Evolutionary conservation across 2,888 invertebrate species (phyloP), one percentile per base, ranked within the genome.

Genomic region (Seira ritae): DNA sequence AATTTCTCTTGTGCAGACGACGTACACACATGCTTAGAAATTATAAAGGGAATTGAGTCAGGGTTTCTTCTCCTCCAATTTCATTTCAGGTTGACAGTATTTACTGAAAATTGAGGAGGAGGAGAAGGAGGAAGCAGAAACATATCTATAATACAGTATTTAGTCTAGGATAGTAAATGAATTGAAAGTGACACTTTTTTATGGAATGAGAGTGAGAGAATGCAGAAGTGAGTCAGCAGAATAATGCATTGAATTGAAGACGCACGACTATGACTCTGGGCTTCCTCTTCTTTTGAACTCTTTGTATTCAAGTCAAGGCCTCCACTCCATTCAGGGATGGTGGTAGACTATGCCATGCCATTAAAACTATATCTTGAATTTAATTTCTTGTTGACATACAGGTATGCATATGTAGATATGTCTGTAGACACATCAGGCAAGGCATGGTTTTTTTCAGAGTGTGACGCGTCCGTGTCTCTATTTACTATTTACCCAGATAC

Each of bases 231-330:
- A 69, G 37, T 69, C 69, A 69, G 69, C 69, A 42, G 4, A 17
- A 24, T 24, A 68, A 68, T 66, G 22, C 31, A 20, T 1, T 10
- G 12, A 17, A 24, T 42, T 37, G 31, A 31, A 69, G 62, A 73
- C 23, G 8, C 23, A 22, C 31, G 31, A n/a, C n/a, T n/a, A n/a
- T 8, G 6, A 42, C 42, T 8, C 42, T 8, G 6, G 42, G 55
- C 60, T 73, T 73, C 73, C 62, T 55, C 31, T 24, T 62, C 15
- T 50, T 42, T 42, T 70, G 23, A 20, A 23, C 31, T 62, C 37
- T 37, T 55, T 55, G 55, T 55, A 55, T 55, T 23, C 19, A 62
- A 73, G 73, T 73, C 73, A 73, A 73, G 73, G 73, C 62, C 62
- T 24, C 19, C 20, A 22, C 20, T 20, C 22, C 20, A 65, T 50